Percentiles rank a stretch among this genome's conserved stretches.
Evolutionary conservation across 2,888 invertebrate genomes (phyloP).

Genomic region (Nezara viridula): DNA sequence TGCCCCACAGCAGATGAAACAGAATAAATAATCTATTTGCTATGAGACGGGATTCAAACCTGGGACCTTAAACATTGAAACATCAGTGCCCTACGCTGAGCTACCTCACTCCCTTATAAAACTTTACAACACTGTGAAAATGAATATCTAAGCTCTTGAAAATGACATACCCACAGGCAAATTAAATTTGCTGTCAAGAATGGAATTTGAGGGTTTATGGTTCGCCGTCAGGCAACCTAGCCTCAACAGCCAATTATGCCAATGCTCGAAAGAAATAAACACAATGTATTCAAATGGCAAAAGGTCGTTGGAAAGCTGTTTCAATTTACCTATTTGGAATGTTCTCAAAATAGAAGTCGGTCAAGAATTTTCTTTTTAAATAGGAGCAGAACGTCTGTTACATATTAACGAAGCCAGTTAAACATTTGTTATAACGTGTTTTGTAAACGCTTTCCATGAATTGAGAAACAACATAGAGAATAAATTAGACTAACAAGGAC

Average conservation of each 20-base stretch:
- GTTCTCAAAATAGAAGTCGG: constrained; percentile 11
- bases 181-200: too few species aligned
- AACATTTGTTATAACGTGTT: not conserved
- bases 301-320: not conserved
- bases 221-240: too few species aligned
- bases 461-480: not conserved
- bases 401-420: not conserved
- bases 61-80: too few species aligned
- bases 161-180: too few species aligned
- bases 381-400: not conserved
- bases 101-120: too few species aligned
- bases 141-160: too few species aligned
- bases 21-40: too few species aligned
- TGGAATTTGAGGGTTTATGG: too few species aligned
- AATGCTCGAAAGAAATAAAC: not conserved
- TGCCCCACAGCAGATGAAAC: too few species aligned
- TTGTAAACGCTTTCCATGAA: not conserved
- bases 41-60: too few species aligned
- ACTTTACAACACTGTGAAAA: too few species aligned
- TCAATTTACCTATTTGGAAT: constrained; percentile 1
- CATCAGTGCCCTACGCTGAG: too few species aligned
- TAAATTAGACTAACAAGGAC: not conserved
- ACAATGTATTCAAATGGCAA: not conserved
- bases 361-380: not conserved
- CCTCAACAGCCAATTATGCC: not conserved